phyloP scores from a whole-genome alignment of 1,140 invertebrate species.

The Geopemphigus sp. region DNA sequence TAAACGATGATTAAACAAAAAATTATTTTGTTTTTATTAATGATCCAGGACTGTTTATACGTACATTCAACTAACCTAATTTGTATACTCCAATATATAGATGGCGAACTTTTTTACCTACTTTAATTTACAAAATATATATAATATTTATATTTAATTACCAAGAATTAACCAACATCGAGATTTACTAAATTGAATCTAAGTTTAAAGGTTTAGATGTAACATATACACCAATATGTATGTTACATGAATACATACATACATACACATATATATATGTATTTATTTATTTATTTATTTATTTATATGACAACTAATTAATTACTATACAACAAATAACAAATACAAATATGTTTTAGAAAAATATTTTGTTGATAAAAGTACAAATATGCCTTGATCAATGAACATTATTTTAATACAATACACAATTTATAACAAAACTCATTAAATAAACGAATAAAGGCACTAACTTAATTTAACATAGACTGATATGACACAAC shows the following conservation, averaged over 20 bases:
- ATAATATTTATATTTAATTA: too few relatives aligned
- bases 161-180: too few relatives aligned
- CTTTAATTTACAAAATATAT: too few relatives aligned
- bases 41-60: too few relatives aligned
- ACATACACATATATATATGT: neutral
- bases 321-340: slow-evolving; percentile 6
- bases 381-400: neutral
- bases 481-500: slow-evolving; percentile 7
- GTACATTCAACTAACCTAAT: too few relatives aligned
- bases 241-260: neutral
- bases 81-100: too few relatives aligned
- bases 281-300: neutral
- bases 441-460: slow-evolving; percentile 1
- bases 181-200: too few relatives aligned
- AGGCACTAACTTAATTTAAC: slow-evolving; percentile 24
- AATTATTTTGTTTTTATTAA: too few relatives aligned
- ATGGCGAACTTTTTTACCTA: too few relatives aligned
- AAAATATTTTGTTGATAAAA: slow-evolving; percentile 25
- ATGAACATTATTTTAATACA: slow-evolving; percentile 2
- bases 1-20: too few relatives aligned
- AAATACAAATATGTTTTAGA: neutral
- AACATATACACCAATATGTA: neutral
- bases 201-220: too few relatives aligned
- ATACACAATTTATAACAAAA: slow-evolving; percentile 27
- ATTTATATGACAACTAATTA: neutral